Base-by-base conservation (phyloP, 2,113 vertebrate species). In the Bombycilla garrulus region DNA sequence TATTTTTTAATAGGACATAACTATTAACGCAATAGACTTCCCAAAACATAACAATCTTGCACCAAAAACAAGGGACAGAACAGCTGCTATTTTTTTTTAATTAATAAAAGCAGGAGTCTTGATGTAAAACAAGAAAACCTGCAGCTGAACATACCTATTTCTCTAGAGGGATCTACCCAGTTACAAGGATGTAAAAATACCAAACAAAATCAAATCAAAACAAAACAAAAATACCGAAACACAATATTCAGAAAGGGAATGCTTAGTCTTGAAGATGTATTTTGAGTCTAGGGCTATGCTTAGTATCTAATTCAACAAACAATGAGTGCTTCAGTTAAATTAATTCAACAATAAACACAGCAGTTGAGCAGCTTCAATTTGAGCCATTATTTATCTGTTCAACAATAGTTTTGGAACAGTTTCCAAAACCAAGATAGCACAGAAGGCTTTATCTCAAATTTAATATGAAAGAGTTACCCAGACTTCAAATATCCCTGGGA, bases 381-480 rank as follows among this genome's bases (percentile, higher is more conserved):
- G 54, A 91, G 82, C 16, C 20, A 62, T 51, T 82, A 83, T 60
- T 94, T 83, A 84, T 74, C 60, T 50, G 5, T 74, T 31, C 53
- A 91, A 89, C 28, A 53, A 44, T 8, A 78, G 69, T 58, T 93
- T 91, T 47, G 71, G 58, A 95, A 88, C 25, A 53, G 70, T 82
- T 89, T 82, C 78, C 58, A 92, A 87, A 87, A 50, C 45, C 33
- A 65, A 78, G 81, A 82, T 25, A 76, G 57, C 33, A 79, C 61
- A 76, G 78, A 92, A 92, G 40, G 66, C 28, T 92, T 94, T 92
- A 95, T 92, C 66, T 90, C 62, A 69, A 86, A 89, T 89, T 71
- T 89, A 81, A 91, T 62, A 86, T 65, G 65, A 90, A 92, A 78
- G 73, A 80, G 36, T 93, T 86, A 78, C 91, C 45, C 67, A 94